phyloP scores from a whole-genome alignment of 2,888 invertebrate genomes.

The Tortricodes alternella region DNA sequence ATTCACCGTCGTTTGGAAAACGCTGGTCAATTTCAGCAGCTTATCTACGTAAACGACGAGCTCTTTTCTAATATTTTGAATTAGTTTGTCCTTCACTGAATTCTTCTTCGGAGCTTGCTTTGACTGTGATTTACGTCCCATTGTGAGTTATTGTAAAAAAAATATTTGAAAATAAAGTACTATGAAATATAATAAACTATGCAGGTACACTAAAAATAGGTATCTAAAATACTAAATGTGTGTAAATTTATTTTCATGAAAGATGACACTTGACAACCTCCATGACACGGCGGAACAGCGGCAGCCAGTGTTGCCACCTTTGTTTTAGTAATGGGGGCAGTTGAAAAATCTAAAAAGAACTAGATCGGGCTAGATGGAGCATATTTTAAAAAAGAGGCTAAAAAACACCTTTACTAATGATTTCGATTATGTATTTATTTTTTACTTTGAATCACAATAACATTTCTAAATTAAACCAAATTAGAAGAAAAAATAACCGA shows the following conservation, averaged over 20 bases:
- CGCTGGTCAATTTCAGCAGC: constrained; percentile 79
- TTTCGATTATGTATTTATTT: too few species aligned
- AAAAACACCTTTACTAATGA: too few species aligned
- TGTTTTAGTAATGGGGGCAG: too few species aligned
- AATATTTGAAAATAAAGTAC: constrained; percentile 35
- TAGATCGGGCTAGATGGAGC: too few species aligned
- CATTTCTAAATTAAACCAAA: too few species aligned
- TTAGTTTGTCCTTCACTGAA: constrained; percentile 65
- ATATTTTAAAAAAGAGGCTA: too few species aligned
- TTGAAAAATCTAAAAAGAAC: too few species aligned
- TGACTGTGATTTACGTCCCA: constrained; percentile 74
- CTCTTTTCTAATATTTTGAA: constrained; percentile 80
- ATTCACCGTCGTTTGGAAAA: constrained; percentile 73
- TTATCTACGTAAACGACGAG: constrained; percentile 82
- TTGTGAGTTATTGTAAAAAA: constrained; percentile 38
- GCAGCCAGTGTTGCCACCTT: not conserved
- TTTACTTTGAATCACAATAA: too few species aligned
- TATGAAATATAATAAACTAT: constrained; percentile 49
- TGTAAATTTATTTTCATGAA: constrained; percentile 43
- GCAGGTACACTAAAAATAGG: constrained; percentile 66
- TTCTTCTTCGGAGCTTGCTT: constrained; percentile 67
- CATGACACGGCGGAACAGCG: constrained; percentile 14
- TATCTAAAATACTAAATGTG: constrained; percentile 39
- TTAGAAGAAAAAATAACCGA: too few species aligned
- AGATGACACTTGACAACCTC: constrained; percentile 39